phyloP scores from a whole-genome alignment of 1,140 invertebrate species.

The Nautilus pompilius region DNA sequence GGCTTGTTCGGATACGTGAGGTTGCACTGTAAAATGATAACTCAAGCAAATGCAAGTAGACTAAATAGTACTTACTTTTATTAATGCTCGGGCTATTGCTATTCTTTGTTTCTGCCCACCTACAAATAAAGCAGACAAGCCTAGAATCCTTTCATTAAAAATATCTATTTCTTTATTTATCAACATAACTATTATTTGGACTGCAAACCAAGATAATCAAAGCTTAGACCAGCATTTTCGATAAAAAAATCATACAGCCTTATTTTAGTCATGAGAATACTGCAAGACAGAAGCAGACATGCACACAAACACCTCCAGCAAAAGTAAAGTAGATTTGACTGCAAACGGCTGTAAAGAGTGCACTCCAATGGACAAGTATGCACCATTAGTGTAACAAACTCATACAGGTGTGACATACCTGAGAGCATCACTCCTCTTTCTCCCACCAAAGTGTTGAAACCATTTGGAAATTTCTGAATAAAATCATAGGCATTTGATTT shows the following conservation, averaged over 20 bases:
- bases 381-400: background rate
- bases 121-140: too few species aligned
- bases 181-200: too few species aligned
- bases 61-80: constrained; percentile 48
- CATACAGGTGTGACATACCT: constrained; percentile 25
- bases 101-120: constrained; percentile 72
- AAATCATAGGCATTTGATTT: constrained; percentile 57
- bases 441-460: constrained; percentile 58
- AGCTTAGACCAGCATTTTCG: too few species aligned
- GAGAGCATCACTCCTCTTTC: constrained; percentile 58
- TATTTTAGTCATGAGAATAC: background rate
- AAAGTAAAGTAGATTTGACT: too few species aligned
- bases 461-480: constrained; percentile 54
- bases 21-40: too few species aligned
- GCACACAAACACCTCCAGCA: too few species aligned
- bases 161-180: too few species aligned
- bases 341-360: too few species aligned
- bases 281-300: background rate
- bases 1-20: too few species aligned
- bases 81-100: constrained; percentile 53
- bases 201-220: constrained; percentile 11
- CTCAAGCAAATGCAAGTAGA: too few species aligned
- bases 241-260: background rate
- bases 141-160: too few species aligned
- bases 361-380: too few species aligned